Evolutionary conservation across 2,797 vertebrate genomes (phyloP).

Genomic region (Cottoperca gobio): DNA sequence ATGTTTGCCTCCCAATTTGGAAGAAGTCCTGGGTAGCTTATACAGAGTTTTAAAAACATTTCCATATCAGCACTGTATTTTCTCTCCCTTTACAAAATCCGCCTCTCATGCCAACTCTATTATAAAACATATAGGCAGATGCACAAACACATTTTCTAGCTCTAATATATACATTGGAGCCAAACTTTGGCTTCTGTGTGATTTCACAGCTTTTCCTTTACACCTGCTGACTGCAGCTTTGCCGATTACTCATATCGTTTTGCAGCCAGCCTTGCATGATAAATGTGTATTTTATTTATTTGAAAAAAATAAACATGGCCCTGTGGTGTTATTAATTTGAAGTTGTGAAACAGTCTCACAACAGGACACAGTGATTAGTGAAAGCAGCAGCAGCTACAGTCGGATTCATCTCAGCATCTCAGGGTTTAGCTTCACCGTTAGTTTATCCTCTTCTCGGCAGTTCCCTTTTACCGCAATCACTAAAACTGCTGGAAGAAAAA

Average conservation of each 20-base stretch:
- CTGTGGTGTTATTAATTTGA: slow-evolving; percentile 16
- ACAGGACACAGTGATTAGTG: slow-evolving; percentile 6
- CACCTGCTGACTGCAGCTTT: slow-evolving; percentile 31
- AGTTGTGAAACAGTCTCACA: slow-evolving; percentile 27
- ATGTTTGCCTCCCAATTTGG: slow-evolving; percentile 44
- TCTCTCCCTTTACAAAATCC: slow-evolving; percentile 14
- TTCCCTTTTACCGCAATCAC: slow-evolving; percentile 41
- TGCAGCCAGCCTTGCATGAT: neutral
- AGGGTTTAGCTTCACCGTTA: slow-evolving; percentile 46
- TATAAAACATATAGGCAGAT: slow-evolving; percentile 13
- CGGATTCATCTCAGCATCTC: slow-evolving; percentile 26
- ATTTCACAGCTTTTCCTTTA: slow-evolving; percentile 18
- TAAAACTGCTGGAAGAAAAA: slow-evolving; percentile 30
- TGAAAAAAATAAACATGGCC: slow-evolving; percentile 4
- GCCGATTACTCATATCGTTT: slow-evolving; percentile 16
- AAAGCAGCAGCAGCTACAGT: slow-evolving; percentile 6
- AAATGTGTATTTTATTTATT: neutral
- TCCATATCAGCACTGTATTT: slow-evolving; percentile 24
- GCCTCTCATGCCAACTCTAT: slow-evolving; percentile 23
- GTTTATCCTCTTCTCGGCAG: slow-evolving; percentile 34
- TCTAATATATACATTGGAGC: neutral
- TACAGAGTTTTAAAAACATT: slow-evolving; percentile 36
- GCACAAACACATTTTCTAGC: neutral
- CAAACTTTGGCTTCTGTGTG: slow-evolving; percentile 21
- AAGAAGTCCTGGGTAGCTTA: slow-evolving; percentile 37